Conservation (phyloP, 2,113 vertebrate species). For the Scomber japonicus region DNA sequence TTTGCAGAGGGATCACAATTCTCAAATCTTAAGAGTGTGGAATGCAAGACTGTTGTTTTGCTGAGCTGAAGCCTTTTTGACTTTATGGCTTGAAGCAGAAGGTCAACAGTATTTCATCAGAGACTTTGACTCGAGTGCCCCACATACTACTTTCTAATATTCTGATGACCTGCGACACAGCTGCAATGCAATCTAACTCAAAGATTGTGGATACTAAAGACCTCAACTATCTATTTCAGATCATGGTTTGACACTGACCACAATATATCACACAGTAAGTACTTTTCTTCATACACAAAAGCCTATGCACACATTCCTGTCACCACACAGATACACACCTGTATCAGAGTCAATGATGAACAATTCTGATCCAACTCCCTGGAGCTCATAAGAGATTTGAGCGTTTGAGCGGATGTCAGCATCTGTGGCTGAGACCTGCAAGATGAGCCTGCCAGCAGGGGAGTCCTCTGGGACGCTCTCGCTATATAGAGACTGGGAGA, state of each 20-base stretch:
- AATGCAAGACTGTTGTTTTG: conserved; percentile 33
- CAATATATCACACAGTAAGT: background rate
- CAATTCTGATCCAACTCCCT: conserved; percentile 90
- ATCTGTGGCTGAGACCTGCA: conserved; percentile 93
- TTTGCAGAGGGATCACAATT: conserved; percentile 26
- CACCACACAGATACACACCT: conserved; percentile 81
- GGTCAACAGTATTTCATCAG: conserved; percentile 27
- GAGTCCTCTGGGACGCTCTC: conserved; percentile 93
- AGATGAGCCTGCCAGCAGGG: conserved; percentile 89
- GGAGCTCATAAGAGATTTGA: conserved; percentile 91
- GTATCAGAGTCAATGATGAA: conserved; percentile 92
- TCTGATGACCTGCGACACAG: conserved; percentile 17
- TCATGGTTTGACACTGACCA: background rate
- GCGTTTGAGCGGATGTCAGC: conserved; percentile 97
- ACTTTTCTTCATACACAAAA: background rate
- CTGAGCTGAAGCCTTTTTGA: conserved; percentile 28
- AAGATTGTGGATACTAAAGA: background rate
- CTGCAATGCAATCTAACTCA: background rate
- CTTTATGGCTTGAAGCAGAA: conserved; percentile 11
- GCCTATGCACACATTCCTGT: conserved; percentile 7
- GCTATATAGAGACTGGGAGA: conserved; percentile 87
- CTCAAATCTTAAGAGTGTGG: conserved; percentile 20
- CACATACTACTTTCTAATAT: conserved; percentile 26
- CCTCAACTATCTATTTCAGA: background rate
- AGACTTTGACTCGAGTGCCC: conserved; percentile 15